Percentiles rank a stretch among this genome's conserved stretches.
Evolutionary conservation across 2,888 invertebrate species (phyloP).

Genomic region (Hirtodrosophila trivittata): DNA sequence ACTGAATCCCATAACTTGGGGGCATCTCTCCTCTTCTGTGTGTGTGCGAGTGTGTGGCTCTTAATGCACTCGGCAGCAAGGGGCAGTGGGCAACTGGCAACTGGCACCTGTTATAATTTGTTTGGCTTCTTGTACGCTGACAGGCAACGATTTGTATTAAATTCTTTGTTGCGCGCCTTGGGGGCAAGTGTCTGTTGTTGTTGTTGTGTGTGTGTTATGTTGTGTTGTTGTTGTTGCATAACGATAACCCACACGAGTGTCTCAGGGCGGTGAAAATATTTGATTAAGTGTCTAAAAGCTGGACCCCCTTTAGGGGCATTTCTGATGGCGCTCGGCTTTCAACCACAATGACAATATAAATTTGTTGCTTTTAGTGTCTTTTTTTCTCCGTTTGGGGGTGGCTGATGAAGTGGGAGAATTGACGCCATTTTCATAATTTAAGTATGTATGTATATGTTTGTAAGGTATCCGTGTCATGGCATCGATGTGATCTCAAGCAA

Average conservation of each 20-base stretch:
- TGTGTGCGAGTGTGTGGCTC: slow-evolving; percentile 26
- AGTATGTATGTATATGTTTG: not conserved
- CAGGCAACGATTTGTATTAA: slow-evolving; percentile 74
- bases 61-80: slow-evolving; percentile 51
- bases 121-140: slow-evolving; percentile 76
- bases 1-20: slow-evolving; percentile 36
- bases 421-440: slow-evolving; percentile 18
- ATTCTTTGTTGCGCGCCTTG: slow-evolving; percentile 55
- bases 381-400: not conserved
- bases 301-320: slow-evolving; percentile 26
- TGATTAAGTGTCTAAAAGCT: slow-evolving; percentile 58
- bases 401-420: not conserved
- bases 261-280: slow-evolving; percentile 49
- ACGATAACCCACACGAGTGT: slow-evolving; percentile 33
- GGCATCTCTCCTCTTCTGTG: slow-evolving; percentile 22
- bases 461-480: slow-evolving; percentile 38
- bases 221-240: slow-evolving; percentile 62
- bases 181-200: slow-evolving; percentile 42
- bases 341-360: slow-evolving; percentile 62
- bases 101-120: slow-evolving; percentile 75
- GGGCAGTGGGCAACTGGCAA: slow-evolving; percentile 10
- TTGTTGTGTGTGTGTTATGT: slow-evolving; percentile 6
- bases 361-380: slow-evolving; percentile 54
- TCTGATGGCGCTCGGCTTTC: slow-evolving; percentile 42
- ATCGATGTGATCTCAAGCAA: slow-evolving; percentile 17